Conservation (phyloP, 1,140 invertebrate genomes). For the Helicorthomorpha holstii region DNA sequence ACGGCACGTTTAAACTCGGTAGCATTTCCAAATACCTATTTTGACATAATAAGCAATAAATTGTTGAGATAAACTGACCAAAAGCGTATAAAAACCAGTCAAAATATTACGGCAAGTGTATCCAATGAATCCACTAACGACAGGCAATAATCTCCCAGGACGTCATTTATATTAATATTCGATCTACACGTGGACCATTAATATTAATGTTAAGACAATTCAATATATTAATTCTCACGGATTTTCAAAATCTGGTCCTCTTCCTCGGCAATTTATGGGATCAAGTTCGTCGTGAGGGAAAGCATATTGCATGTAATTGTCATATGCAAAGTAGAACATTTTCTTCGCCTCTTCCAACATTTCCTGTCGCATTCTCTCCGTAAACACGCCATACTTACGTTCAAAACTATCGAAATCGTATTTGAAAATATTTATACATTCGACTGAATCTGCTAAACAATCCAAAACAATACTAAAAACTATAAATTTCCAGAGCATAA, state of each 20-base stretch:
- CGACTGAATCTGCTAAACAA: too few species aligned
- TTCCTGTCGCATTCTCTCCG: conserved; percentile 21
- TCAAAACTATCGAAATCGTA: conserved; percentile 26
- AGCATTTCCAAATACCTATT: conserved; percentile 33
- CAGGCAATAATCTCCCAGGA: conserved; percentile 42
- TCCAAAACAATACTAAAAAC: not conserved
- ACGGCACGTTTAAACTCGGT: conserved; percentile 43
- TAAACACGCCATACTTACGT: conserved; percentile 28
- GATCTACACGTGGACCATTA: conserved; percentile 29
- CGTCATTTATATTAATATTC: conserved; percentile 57
- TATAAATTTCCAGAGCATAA: too few species aligned
- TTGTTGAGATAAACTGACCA: conserved; percentile 1
- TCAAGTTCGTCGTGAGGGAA: conserved; percentile 40
- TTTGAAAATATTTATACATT: conserved; percentile 16
- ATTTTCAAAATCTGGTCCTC: conserved; percentile 41
- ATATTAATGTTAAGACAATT: conserved; percentile 2
- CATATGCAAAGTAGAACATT: conserved; percentile 39
- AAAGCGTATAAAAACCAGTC: not conserved
- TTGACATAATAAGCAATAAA: conserved; percentile 12
- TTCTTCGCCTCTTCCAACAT: conserved; percentile 24
- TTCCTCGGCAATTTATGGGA: conserved; percentile 36
- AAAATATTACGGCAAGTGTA: conserved; percentile 29
- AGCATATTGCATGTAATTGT: conserved; percentile 39
- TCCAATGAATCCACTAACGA: conserved; percentile 37
- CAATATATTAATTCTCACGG: conserved; percentile 29